A percentile compares a stretch with the other conserved stretches of the same genome.
Evolutionary conservation across 2,797 vertebrate genomes (phyloP).

Genomic region (Nasua narica): DNA sequence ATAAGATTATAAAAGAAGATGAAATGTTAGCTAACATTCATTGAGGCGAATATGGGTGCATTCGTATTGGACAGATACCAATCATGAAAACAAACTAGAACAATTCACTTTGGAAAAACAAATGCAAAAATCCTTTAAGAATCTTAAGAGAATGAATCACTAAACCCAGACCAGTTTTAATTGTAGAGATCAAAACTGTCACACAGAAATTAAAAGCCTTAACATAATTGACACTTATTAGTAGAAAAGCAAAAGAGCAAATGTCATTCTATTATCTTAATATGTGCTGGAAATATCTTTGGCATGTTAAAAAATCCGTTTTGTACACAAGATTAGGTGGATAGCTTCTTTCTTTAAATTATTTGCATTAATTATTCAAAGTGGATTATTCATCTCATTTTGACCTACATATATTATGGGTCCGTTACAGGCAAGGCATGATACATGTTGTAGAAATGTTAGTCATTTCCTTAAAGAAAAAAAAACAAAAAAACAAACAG

Average conservation of each 20-base stretch:
- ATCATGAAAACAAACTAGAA: not conserved
- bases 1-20: not conserved
- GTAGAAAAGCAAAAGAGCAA: not conserved
- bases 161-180: not conserved
- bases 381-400: not conserved
- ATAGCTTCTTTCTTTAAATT: constrained; percentile 11
- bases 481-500: not conserved
- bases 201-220: not conserved
- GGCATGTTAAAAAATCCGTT: not conserved
- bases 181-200: not conserved
- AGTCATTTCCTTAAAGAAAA: constrained; percentile 19
- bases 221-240: not conserved
- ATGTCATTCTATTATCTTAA: not conserved
- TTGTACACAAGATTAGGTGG: not conserved
- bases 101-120: not conserved
- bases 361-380: constrained; percentile 37
- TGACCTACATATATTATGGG: not conserved
- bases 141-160: not conserved
- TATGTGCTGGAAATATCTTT: not conserved
- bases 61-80: not conserved
- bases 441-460: not conserved
- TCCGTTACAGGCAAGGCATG: not conserved
- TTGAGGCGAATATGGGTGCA: not conserved
- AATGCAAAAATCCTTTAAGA: not conserved
- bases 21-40: not conserved